These are phyloP conservation scores for Prolemur simus DNA, from an alignment of 2,113 vertebrate genomes.

Conservation along the genomic window DNA sequence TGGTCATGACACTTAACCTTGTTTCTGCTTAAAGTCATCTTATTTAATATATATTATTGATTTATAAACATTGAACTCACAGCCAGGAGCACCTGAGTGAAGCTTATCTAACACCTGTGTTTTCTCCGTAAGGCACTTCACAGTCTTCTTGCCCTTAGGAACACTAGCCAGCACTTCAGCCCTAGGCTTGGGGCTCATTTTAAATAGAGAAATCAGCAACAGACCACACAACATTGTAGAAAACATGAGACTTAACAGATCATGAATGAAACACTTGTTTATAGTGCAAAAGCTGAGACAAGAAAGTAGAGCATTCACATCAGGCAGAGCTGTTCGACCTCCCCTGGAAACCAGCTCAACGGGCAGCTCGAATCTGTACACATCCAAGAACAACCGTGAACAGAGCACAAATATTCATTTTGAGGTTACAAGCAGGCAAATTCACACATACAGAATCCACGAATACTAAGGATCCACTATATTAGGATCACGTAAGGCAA, in stretches of 20 bases:
- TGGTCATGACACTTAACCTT: background rate
- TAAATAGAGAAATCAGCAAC: background rate
- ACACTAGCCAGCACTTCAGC: background rate
- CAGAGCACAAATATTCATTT: rapidly evolving
- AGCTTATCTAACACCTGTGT: background rate
- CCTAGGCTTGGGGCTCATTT: background rate
- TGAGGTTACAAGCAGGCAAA: background rate
- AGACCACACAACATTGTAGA: background rate
- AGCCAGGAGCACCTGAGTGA: background rate
- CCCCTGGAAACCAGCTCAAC: rapidly evolving
- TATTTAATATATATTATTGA: background rate
- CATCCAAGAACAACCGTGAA: rapidly evolving
- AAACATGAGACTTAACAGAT: background rate
- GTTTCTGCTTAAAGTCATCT: background rate
- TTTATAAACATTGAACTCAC: background rate
- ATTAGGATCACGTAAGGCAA: background rate
- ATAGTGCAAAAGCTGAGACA: background rate
- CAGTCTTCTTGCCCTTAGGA: background rate
- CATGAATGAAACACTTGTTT: background rate
- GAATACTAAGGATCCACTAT: background rate
- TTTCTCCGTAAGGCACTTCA: background rate
- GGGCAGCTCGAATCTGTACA: background rate
- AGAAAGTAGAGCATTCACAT: background rate
- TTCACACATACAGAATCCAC: background rate
- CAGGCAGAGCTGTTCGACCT: background rate